Evolutionary conservation across 2,888 invertebrate genomes (phyloP).

Genomic region (Sclerodermus sp.): DNA sequence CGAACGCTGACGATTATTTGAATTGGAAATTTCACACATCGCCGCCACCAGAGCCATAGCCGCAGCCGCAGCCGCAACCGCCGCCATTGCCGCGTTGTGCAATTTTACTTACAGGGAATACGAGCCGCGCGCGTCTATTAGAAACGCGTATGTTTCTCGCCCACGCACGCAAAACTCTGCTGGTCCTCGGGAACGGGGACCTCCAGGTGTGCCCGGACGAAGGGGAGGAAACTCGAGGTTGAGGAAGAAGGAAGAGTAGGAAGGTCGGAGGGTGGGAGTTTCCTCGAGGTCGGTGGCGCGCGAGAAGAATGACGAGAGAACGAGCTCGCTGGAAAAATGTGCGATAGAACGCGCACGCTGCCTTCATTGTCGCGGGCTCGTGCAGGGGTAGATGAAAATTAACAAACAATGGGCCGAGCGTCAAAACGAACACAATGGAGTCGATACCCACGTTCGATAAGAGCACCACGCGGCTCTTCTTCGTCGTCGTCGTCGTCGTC

Average conservation of each 20-base stretch:
- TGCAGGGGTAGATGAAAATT: slow-evolving; percentile 4
- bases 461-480: slow-evolving; percentile 2
- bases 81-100: too few relatives aligned
- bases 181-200: too few relatives aligned
- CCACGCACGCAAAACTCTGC: too few relatives aligned
- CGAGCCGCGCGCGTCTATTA: too few relatives aligned
- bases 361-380: slow-evolving; percentile 6
- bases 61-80: too few relatives aligned
- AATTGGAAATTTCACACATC: too few relatives aligned
- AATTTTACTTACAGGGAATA: too few relatives aligned
- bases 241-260: background rate
- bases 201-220: too few relatives aligned
- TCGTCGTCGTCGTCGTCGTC: background rate
- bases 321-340: background rate
- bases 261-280: background rate
- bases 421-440: slow-evolving; percentile 11
- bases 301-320: background rate
- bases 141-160: too few relatives aligned
- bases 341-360: background rate
- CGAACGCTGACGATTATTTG: too few relatives aligned
- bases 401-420: slow-evolving; percentile 15
- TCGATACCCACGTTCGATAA: slow-evolving; percentile 12
- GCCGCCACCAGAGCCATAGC: too few relatives aligned
- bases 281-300: background rate
- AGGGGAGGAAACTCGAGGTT: too few relatives aligned